Evolutionary conservation across 2,797 vertebrate species (phyloP).

Genomic region (Menidia menidia): DNA sequence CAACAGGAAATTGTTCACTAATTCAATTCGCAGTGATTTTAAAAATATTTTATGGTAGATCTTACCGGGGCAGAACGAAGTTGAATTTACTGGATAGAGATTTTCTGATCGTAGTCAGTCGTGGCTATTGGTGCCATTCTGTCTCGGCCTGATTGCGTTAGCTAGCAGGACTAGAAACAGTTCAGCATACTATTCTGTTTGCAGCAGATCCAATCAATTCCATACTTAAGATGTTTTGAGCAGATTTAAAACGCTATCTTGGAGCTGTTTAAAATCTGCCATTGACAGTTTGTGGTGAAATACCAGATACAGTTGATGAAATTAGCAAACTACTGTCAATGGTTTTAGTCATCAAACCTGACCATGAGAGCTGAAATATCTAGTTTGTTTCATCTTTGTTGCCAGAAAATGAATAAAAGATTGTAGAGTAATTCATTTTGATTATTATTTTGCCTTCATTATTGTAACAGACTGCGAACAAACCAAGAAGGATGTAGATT

Average conservation of each 20-base stretch:
- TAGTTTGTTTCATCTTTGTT: not conserved
- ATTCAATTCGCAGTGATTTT: slow-evolving; percentile 3
- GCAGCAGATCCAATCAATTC: no score
- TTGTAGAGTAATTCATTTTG: not conserved
- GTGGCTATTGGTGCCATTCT: no score
- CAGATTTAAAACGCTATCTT: not conserved
- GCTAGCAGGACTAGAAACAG: no score
- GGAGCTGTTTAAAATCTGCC: not conserved
- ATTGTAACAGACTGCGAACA: not conserved
- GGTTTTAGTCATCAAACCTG: no score
- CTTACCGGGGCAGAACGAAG: not conserved
- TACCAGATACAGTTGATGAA: not conserved
- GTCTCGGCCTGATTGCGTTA: no score
- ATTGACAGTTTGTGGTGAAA: not conserved
- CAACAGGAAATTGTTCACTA: not conserved
- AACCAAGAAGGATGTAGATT: not conserved
- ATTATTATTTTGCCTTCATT: not conserved
- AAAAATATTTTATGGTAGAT: not conserved
- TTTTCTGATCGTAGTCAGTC: no score
- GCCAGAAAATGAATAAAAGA: not conserved
- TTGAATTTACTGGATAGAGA: not conserved
- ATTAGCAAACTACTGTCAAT: no score
- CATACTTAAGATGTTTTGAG: no score
- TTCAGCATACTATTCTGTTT: no score
- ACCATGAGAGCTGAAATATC: not conserved